These are phyloP conservation scores for Gandaritis pyraliata DNA, from an alignment of 2,888 invertebrate genomes.

Conservation along the genomic window DNA sequence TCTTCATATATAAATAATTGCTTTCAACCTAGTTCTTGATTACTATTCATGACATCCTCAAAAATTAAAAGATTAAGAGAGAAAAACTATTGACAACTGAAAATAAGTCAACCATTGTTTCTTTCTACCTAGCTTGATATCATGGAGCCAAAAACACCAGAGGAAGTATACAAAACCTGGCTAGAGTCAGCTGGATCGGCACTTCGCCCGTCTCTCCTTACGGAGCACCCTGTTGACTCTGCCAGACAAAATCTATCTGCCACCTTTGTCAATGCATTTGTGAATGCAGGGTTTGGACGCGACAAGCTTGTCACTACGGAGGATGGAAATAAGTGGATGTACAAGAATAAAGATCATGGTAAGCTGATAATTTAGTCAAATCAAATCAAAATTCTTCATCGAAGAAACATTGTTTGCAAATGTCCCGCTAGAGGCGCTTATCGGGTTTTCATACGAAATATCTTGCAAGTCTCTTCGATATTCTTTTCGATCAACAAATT, in stretches of 20 bases:
- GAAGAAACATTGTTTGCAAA: no score
- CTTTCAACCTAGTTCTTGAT: not conserved
- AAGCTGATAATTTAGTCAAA: constrained; percentile 26
- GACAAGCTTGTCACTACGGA: constrained; percentile 97
- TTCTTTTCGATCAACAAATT: no score
- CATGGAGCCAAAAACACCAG: constrained; percentile 99
- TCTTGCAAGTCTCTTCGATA: no score
- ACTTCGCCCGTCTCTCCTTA: constrained; percentile 88
- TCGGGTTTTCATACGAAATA: no score
- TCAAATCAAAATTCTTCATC: no score
- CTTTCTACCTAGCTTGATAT: constrained; percentile 90
- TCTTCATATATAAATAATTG: not conserved
- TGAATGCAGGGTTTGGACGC: constrained; percentile 98
- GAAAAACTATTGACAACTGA: no score
- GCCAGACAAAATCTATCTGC: constrained; percentile 98
- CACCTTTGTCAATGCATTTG: constrained; percentile 99
- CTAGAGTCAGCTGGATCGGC: constrained; percentile 91
- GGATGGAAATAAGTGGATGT: constrained; percentile 93
- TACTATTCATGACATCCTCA: not conserved
- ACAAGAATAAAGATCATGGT: constrained; percentile 98
- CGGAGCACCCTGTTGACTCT: constrained; percentile 93
- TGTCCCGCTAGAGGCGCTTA: no score
- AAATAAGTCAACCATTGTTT: not conserved
- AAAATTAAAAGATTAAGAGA: no score
- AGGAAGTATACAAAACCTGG: constrained; percentile 99